phyloP scores from a whole-genome alignment of 2,797 vertebrate species.

The Trichosurus vulpecula region DNA sequence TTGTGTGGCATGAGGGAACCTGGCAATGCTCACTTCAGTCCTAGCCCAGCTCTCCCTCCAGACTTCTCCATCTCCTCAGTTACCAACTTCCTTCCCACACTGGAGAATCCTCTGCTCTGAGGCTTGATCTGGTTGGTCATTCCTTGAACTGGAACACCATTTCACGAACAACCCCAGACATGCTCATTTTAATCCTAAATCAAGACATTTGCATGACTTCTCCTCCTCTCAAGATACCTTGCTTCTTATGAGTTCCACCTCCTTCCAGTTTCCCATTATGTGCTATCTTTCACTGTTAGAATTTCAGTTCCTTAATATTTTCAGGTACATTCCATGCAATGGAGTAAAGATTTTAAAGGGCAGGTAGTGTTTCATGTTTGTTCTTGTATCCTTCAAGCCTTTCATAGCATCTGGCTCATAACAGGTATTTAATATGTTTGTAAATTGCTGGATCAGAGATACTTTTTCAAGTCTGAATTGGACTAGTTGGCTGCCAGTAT shows the following conservation, averaged over 20 bases:
- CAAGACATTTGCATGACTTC: no score
- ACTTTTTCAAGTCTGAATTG: background rate
- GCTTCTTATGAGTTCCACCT: background rate
- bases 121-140: background rate
- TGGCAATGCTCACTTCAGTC: background rate
- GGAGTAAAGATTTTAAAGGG: background rate
- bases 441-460: background rate
- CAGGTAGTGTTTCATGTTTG: background rate
- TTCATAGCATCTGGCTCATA: background rate
- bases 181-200: background rate
- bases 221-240: background rate
- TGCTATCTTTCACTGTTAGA: background rate
- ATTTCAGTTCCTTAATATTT: background rate
- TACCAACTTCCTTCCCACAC: background rate
- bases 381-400: background rate
- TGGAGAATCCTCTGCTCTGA: background rate
- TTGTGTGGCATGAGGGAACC: background rate
- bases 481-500: background rate
- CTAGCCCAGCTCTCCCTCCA: background rate
- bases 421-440: background rate
- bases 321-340: background rate
- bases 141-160: background rate
- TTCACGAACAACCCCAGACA: background rate
- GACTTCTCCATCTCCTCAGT: background rate
- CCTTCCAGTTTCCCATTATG: background rate